phyloP scores from a whole-genome alignment of 2,797 vertebrate species.

The Sebastes reedi region DNA sequence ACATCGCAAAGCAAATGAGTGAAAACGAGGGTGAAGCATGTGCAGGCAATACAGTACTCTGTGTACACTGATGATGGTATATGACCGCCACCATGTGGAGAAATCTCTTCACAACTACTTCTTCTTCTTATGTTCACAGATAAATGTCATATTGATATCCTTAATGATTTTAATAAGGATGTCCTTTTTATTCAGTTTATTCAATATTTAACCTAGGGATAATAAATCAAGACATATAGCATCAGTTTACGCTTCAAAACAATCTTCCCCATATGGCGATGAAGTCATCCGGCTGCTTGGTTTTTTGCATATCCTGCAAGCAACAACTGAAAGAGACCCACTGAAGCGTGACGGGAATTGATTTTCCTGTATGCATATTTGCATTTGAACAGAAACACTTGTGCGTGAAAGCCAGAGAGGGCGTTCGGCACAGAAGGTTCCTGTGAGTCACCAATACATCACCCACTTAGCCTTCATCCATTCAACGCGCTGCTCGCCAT shows the following conservation, averaged over 20 bases:
- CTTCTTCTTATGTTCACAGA: not conserved
- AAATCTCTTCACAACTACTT: constrained; percentile 12
- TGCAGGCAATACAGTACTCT: no score
- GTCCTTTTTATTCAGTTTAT: not conserved
- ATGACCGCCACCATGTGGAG: constrained; percentile 69
- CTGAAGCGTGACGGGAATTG: constrained; percentile 56
- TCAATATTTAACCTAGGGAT: not conserved
- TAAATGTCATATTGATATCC: not conserved
- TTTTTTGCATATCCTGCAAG: constrained; percentile 36
- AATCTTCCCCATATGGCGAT: constrained; percentile 11
- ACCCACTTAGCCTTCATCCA: constrained; percentile 51
- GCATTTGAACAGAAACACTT: constrained; percentile 68
- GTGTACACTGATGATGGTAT: not conserved
- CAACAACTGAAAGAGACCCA: constrained; percentile 45
- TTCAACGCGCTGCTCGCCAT: constrained; percentile 25
- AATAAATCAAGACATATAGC: constrained; percentile 9
- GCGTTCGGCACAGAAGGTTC: constrained; percentile 50
- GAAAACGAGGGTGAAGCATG: not conserved
- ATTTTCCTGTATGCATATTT: constrained; percentile 68
- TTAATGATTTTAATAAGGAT: not conserved
- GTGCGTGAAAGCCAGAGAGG: constrained; percentile 55
- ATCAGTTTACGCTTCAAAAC: constrained; percentile 5
- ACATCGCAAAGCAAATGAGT: not conserved
- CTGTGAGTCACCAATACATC: constrained; percentile 67
- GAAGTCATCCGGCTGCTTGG: constrained; percentile 19